These are phyloP conservation scores for Hydroisotoma schaefferi DNA, from an alignment of 2,888 invertebrate species.

Conservation along the genomic window DNA sequence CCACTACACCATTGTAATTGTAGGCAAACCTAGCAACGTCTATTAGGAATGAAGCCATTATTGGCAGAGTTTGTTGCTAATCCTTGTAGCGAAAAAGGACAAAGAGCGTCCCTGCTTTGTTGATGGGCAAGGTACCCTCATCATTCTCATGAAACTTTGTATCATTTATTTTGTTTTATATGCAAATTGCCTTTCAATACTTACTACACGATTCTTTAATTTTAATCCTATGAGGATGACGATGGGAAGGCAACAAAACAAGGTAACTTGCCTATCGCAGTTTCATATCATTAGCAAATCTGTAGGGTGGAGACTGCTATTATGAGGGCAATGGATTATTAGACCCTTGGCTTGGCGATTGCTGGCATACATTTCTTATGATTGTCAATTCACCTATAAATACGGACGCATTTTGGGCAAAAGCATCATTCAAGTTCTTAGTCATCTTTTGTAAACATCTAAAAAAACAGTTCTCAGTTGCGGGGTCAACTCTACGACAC, in stretches of 20 bases:
- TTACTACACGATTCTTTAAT: neutral
- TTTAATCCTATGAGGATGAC: no score
- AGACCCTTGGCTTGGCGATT: neutral
- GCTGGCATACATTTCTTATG: neutral
- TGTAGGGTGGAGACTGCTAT: neutral
- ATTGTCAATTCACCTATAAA: constrained; percentile 6
- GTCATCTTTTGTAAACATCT: neutral
- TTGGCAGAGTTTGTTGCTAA: neutral
- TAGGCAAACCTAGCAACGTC: no score
- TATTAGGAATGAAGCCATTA: neutral
- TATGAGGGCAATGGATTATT: neutral
- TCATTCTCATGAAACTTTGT: constrained; percentile 1
- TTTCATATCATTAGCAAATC: neutral
- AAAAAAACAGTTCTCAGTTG: neutral
- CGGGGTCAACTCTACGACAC: neutral
- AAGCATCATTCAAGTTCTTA: constrained; percentile 2
- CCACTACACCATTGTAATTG: no score
- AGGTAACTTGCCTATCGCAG: no score
- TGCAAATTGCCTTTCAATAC: constrained; percentile 10
- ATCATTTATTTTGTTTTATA: constrained; percentile 1
- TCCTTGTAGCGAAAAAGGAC: neutral
- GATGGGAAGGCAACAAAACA: no score
- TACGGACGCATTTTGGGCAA: neutral
- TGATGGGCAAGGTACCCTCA: constrained; percentile 7
- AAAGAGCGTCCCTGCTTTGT: constrained; percentile 8